Evolutionary conservation across 2,797 vertebrate species (phyloP).

Genomic region (Labroides dimidiatus): DNA sequence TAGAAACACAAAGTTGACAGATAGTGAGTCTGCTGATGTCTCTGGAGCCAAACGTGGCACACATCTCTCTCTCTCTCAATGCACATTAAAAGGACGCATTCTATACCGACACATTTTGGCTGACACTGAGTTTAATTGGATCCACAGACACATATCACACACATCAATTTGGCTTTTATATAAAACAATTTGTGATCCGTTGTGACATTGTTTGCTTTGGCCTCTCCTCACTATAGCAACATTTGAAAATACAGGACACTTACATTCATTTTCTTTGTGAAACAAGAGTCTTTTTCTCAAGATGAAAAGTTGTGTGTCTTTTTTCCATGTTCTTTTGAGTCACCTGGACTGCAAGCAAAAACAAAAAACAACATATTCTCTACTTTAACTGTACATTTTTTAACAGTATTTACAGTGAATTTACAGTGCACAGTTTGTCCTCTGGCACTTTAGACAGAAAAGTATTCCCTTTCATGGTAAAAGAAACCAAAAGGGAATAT

Average conservation of each 20-base stretch:
- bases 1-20: slow-evolving; percentile 13
- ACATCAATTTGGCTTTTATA: slow-evolving; percentile 41
- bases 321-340: slow-evolving; percentile 34
- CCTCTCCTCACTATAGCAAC: slow-evolving; percentile 1
- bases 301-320: slow-evolving; percentile 19
- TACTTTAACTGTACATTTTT: slow-evolving; percentile 21
- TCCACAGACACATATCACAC: slow-evolving; percentile 48
- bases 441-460: slow-evolving; percentile 5
- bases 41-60: neutral
- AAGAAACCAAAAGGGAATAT: slow-evolving; percentile 1
- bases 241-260: slow-evolving; percentile 31
- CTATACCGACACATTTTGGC: slow-evolving; percentile 4
- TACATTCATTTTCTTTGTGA: slow-evolving; percentile 38
- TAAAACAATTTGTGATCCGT: slow-evolving; percentile 40
- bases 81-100: neutral
- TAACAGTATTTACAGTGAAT: slow-evolving; percentile 21
- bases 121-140: slow-evolving; percentile 60
- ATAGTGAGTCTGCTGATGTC: neutral
- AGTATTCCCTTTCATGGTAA: neutral
- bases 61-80: neutral
- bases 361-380: slow-evolving; percentile 23
- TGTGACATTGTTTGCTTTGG: slow-evolving; percentile 19
- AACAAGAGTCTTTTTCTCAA: slow-evolving; percentile 13
- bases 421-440: slow-evolving; percentile 30
- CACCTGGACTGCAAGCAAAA: slow-evolving; percentile 40